Evolutionary conservation across 2,888 invertebrate species (phyloP), one percentile per base, ranked within the genome.

Genomic region (Metacarcinus magister): DNA sequence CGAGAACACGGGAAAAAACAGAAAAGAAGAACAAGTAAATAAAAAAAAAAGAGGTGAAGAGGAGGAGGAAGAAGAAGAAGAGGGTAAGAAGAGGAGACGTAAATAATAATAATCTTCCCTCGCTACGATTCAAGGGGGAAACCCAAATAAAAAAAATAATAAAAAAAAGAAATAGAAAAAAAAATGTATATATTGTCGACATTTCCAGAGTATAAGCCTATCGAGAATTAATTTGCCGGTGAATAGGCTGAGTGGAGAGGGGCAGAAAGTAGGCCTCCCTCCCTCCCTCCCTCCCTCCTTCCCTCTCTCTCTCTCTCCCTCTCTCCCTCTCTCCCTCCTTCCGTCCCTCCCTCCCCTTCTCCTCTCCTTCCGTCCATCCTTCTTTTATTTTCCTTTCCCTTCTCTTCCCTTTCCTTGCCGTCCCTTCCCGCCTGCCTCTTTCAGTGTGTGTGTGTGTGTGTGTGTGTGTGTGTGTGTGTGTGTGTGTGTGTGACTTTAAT

Each of bases 161-260:
- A 48, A 92, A 46, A 60, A 67, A 67, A n/a, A 67, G 23, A 67
- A 67, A 67, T 5, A 48, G n/a, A 23, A 7, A 43, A 43, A 94
- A 75, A 60, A 93, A 82, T 54, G 39, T 91, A 39, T 75, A 90
- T 60, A 90, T 95, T 91, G 54, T 95, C 91, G 32, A 43, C 90
- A 67, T 39, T 39, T 93, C 93, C 32, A 43, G 43, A 8, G 44
- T 44, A 32, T 93, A 94, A 90, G 94, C 94, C 94, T 95, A 94
- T 93, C 90, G 93, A 46, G 90, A 93, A 94, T 93, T 95, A 95
- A 95, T 95, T 95, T 94, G 90, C n/a, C 89, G 39, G 93, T 90
- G 67, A 94, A 95, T 91, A 94, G 93, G 67, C 90, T 19, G n/a
- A 44, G 46, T 28, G 48, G n/a, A 91, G 91, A 67, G 67, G 67